phyloP scores from a whole-genome alignment of 2,797 vertebrate genomes.

The Lutjanus argentimaculatus region DNA sequence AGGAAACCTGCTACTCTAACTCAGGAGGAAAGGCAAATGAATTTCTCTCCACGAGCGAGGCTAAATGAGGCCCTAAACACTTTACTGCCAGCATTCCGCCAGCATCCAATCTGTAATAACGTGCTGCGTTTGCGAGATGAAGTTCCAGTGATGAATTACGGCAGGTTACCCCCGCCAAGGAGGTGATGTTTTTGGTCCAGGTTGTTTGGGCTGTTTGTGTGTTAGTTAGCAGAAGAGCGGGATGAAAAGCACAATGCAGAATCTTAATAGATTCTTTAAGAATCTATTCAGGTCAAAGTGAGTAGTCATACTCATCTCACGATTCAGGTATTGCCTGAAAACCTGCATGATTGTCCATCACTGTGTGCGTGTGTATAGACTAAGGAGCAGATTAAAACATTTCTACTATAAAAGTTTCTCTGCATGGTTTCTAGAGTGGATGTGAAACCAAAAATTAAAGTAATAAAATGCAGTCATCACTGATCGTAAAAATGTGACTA shows the following conservation, averaged over 20 bases:
- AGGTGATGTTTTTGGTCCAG: conserved; percentile 5
- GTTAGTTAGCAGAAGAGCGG: not conserved
- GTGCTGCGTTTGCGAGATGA: conserved; percentile 61
- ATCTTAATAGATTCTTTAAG: not conserved
- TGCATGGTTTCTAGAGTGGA: not conserved
- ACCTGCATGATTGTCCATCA: not conserved
- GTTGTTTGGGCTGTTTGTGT: conserved; percentile 10
- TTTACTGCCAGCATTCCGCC: conserved; percentile 44
- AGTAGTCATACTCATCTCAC: not conserved
- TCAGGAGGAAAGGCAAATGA: conserved; percentile 45
- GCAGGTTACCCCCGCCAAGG: conserved; percentile 33
- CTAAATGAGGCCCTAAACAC: conserved; percentile 59
- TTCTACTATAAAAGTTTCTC: not conserved
- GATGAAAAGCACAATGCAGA: not conserved
- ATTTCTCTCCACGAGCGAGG: conserved; percentile 50
- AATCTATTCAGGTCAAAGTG: not conserved
- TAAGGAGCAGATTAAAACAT: not conserved
- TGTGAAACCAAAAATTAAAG: conserved; percentile 3
- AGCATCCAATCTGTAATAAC: conserved; percentile 58
- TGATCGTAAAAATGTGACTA: not conserved
- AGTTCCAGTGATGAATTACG: conserved; percentile 53
- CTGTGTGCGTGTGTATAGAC: not conserved
- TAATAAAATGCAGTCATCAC: not conserved
- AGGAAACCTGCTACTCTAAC: conserved; percentile 32
- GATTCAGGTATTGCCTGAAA: not conserved